phyloP scores from a whole-genome alignment of 2,888 invertebrate genomes.

The Drosophila picticornis region DNA sequence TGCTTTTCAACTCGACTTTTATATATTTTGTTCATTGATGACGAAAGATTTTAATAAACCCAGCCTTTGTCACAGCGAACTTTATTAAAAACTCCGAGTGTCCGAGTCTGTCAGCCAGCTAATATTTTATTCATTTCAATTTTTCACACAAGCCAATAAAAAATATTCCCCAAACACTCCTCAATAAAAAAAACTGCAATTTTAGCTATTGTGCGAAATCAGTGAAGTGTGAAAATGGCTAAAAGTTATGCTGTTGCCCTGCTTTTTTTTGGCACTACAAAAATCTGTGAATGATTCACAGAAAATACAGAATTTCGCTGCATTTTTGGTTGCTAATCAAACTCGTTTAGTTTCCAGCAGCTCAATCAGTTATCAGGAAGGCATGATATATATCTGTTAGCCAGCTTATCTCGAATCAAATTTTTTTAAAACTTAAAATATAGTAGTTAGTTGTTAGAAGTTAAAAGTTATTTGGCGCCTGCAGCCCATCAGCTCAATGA shows the following conservation, averaged over 20 bases:
- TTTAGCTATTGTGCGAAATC: slow-evolving; percentile 50
- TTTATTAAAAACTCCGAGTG: slow-evolving; percentile 56
- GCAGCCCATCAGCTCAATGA: background rate
- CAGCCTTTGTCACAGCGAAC: slow-evolving; percentile 53
- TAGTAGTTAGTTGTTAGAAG: background rate
- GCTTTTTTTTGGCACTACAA: slow-evolving; percentile 21
- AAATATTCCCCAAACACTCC: slow-evolving; percentile 14
- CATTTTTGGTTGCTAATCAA: slow-evolving; percentile 2
- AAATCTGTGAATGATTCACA: slow-evolving; percentile 22
- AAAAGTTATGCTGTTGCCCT: slow-evolving; percentile 50
- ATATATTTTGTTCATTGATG: slow-evolving; percentile 40
- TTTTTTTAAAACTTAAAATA: background rate
- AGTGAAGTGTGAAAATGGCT: slow-evolving; percentile 62
- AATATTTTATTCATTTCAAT: slow-evolving; percentile 64
- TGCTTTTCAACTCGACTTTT: slow-evolving; percentile 31
- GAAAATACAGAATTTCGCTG: background rate
- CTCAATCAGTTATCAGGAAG: background rate
- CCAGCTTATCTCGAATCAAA: background rate
- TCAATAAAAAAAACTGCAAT: slow-evolving; percentile 33
- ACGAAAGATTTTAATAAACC: slow-evolving; percentile 63
- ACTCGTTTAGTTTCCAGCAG: background rate
- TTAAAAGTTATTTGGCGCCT: background rate
- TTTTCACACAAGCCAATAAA: slow-evolving; percentile 39
- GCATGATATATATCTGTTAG: background rate
- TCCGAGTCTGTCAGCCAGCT: slow-evolving; percentile 42